A percentile compares a stretch with the other conserved stretches of the same genome.
phyloP scores from a whole-genome alignment of 2,113 vertebrate genomes.

The Sardina pilchardus region DNA sequence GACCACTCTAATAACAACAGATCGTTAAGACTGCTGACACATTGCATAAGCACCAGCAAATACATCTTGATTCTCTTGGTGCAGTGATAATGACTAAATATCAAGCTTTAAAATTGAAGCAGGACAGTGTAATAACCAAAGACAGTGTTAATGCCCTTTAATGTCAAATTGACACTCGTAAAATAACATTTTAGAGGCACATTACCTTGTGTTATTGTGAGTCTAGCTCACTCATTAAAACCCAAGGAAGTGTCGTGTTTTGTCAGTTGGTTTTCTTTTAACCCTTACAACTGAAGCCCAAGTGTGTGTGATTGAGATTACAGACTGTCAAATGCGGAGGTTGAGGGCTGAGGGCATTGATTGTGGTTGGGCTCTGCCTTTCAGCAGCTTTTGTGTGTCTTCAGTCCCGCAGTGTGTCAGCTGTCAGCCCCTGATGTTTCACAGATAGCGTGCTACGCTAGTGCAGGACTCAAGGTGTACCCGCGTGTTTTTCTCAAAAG shows the following conservation, averaged over 20 bases:
- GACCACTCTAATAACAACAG: not conserved
- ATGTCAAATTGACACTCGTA: not conserved
- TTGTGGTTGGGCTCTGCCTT: not conserved
- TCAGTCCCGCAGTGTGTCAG: not conserved
- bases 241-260: not conserved
- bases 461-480: not conserved
- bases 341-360: not conserved
- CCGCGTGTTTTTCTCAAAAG: not conserved
- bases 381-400: conserved; percentile 7
- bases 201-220: not conserved
- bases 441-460: not conserved
- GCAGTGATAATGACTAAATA: not conserved
- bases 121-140: not conserved
- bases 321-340: not conserved
- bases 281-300: not conserved
- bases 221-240: not conserved
- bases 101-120: not conserved
- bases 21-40: not conserved
- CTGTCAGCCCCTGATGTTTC: not conserved
- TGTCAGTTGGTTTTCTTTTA: not conserved
- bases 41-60: not conserved
- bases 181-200: not conserved
- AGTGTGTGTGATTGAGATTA: not conserved
- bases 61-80: not conserved
- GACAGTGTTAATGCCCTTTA: not conserved